These are phyloP conservation scores for Melieria crassipennis DNA, from an alignment of 2,888 invertebrate species.

Conservation along the genomic window DNA sequence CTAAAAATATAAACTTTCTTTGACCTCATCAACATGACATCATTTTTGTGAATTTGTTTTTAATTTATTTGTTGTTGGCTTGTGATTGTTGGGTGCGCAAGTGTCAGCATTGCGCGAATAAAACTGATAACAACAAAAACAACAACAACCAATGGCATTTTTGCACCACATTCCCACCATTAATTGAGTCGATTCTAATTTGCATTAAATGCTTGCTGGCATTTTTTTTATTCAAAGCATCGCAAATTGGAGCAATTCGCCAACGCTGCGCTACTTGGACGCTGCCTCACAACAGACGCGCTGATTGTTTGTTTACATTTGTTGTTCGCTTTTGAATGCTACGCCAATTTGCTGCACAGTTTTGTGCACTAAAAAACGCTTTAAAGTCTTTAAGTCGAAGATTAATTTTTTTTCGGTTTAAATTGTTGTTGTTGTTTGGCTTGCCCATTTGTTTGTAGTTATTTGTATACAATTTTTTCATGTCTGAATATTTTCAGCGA, in stretches of 20 bases:
- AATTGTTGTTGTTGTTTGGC: background rate
- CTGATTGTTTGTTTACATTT: conserved; percentile 10
- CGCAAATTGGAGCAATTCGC: background rate
- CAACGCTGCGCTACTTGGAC: conserved; percentile 9
- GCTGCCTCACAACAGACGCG: background rate
- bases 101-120: background rate
- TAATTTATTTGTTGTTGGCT: background rate
- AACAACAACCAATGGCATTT: background rate
- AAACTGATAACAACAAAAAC: background rate
- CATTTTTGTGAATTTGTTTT: background rate
- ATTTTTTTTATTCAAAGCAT: background rate
- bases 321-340: no score
- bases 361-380: conserved; percentile 17
- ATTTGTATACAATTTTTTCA: background rate
- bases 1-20: background rate
- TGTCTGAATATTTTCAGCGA: background rate
- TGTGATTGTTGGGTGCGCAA: background rate
- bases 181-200: background rate
- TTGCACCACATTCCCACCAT: background rate
- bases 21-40: background rate
- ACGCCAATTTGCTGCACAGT: conserved; percentile 8
- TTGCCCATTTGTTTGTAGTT: background rate
- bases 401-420: background rate
- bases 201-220: background rate
- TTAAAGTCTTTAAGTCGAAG: background rate